Evolutionary conservation across 2,797 vertebrate genomes (phyloP).

Genomic region (Lacerta agilis): DNA sequence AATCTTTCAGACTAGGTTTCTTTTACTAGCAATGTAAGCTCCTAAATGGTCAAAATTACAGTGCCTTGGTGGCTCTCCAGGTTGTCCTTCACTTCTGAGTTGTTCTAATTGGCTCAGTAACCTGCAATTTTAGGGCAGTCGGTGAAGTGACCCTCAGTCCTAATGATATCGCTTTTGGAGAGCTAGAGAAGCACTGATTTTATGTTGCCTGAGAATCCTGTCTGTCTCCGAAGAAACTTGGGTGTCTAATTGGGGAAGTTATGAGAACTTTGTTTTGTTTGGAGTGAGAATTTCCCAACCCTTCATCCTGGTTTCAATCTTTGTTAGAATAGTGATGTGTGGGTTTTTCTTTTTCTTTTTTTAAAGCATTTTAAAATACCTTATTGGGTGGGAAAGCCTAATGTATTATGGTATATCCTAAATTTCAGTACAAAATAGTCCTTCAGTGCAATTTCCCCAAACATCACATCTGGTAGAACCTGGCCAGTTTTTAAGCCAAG

Average conservation of each 20-base stretch:
- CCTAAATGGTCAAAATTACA: conserved; percentile 5
- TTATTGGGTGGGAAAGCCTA: no score
- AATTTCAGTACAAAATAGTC: not conserved
- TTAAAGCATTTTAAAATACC: no score
- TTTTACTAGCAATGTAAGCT: not conserved
- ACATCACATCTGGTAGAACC: not conserved
- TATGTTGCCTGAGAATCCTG: not conserved
- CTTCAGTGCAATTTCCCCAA: not conserved
- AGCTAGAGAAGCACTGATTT: not conserved
- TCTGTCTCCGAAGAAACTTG: not conserved
- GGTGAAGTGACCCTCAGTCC: conserved; percentile 6
- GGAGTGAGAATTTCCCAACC: not conserved
- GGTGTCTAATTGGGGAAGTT: not conserved
- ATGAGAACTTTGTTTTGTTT: not conserved
- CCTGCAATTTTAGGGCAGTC: not conserved
- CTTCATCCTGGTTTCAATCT: not conserved
- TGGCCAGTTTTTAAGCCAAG: not conserved
- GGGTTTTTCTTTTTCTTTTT: no score
- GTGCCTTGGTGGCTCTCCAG: not conserved
- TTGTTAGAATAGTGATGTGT: not conserved
- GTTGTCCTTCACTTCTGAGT: not conserved
- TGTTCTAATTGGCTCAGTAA: not conserved
- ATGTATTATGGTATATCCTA: not conserved
- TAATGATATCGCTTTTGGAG: not conserved
- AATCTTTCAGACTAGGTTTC: not conserved